Base-by-base conservation (phyloP, 2,888 invertebrate genomes). In the Hemicrepidius hirtus region DNA sequence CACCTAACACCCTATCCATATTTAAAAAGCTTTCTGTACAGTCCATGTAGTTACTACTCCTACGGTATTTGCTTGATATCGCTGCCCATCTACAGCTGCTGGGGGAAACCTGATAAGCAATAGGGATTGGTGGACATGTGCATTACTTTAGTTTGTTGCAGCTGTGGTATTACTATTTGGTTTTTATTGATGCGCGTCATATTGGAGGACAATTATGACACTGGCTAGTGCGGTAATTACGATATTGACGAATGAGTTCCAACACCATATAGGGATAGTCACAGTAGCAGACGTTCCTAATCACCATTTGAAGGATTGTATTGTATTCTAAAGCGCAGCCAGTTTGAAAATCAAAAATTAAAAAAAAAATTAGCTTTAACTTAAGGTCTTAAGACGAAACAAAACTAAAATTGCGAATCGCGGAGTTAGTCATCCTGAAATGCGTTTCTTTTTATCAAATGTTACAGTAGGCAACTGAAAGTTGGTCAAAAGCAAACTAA, bases 81-180 rank as follows among this genome's bases (percentile, higher is more conserved):
- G 71, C 59, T 73, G 73, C 49, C 68, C 73, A 71, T 74, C 74
- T 71, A 76, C 78, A 78, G 78, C 78, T 78, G 78, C 75, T 18
- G 71, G 57, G 69, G 70, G 71, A 68, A 68, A 64, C 64, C 65
- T 60, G 76, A 76, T 76, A 76, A 76, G 71, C 66, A 62, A 41
- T 49, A 62, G 71, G 68, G 69, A 64, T 71, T 67, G 59, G 65
- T 73, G 67, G 71, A 71, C 69, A 73, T 71, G 66, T 71, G 68
- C 75, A 75, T 76, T 75, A 67, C 74, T 64, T 75, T 72, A 66
- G 53, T 62, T 60, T 55, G 73, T 60, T 55, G 73, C 76, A 76
- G 76, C 74, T 77, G 76, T 49, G 68, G 41, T 68, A 68, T 55
- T 63, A 67, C 24, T 63, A 73, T 64, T 53, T 69, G 53, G n/a